Evolutionary conservation across 2,113 vertebrate genomes (phyloP).

Genomic region (Malurus melanocephalus): DNA sequence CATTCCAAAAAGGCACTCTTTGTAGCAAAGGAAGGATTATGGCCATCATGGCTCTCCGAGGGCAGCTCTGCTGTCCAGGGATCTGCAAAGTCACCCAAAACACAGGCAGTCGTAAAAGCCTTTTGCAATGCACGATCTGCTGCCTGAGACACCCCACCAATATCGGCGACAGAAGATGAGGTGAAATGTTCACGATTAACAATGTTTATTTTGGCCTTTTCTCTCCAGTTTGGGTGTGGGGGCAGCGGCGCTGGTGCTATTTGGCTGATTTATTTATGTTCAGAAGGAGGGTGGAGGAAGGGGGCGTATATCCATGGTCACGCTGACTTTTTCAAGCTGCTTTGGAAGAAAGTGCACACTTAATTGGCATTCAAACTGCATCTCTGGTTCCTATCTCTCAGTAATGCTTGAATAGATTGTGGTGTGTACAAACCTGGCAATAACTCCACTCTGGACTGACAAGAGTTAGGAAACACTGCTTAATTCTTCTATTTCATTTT

Average conservation of each 20-base stretch:
- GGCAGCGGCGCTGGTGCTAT: neutral
- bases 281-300: slow-evolving; percentile 50
- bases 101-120: neutral
- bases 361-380: slow-evolving; percentile 67
- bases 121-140: neutral
- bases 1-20: neutral
- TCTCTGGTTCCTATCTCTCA: slow-evolving; percentile 62
- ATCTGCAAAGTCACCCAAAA: neutral
- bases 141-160: neutral
- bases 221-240: slow-evolving; percentile 36
- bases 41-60: neutral
- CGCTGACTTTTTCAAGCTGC: slow-evolving; percentile 63
- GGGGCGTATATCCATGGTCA: slow-evolving; percentile 61
- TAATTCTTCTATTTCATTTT: slow-evolving; percentile 52
- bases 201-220: slow-evolving; percentile 29
- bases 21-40: neutral
- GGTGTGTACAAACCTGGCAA: slow-evolving; percentile 66
- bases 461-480: slow-evolving; percentile 53
- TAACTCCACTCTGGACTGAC: slow-evolving; percentile 52
- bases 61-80: neutral
- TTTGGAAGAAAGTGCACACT: slow-evolving; percentile 59
- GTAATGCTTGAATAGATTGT: slow-evolving; percentile 61
- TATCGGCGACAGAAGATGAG: neutral
- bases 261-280: slow-evolving; percentile 54
- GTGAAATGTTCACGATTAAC: neutral